These are phyloP conservation scores for Lytechinus variegatus DNA, from an alignment of 35 echinoderm and acorn worm genomes.

Conservation along the genomic window DNA sequence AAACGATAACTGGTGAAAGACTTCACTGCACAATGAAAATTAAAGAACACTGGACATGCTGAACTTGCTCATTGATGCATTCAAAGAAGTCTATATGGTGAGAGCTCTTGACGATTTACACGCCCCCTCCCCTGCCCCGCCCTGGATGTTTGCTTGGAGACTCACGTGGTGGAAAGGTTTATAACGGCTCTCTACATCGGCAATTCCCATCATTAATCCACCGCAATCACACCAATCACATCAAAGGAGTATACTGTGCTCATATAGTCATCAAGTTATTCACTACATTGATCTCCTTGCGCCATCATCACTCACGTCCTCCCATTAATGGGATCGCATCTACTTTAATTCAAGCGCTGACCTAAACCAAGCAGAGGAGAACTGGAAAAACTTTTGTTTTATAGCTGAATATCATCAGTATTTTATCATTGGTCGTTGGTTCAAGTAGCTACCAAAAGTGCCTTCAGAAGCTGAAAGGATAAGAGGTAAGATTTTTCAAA, in stretches of 20 bases:
- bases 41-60: too few species aligned
- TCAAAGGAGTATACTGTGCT: neutral
- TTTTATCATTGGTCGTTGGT: neutral
- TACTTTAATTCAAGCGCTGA: neutral
- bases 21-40: too few species aligned
- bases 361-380: neutral
- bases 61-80: too few species aligned
- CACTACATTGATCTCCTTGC: neutral
- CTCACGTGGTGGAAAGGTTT: neutral
- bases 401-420: neutral
- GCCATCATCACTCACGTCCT: neutral
- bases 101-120: too few species aligned
- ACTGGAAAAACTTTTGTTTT: neutral
- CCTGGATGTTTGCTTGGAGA: neutral
- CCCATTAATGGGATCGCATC: neutral
- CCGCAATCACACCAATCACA: neutral
- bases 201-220: neutral
- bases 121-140: neutral
- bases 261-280: neutral
- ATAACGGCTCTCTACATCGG: neutral
- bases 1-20: too few species aligned
- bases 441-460: neutral
- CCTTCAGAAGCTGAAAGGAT: neutral
- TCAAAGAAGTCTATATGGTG: too few species aligned
- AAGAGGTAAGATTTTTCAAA: neutral